Base-by-base conservation (phyloP, 2,113 vertebrate species). In the Leuciscus idus region DNA sequence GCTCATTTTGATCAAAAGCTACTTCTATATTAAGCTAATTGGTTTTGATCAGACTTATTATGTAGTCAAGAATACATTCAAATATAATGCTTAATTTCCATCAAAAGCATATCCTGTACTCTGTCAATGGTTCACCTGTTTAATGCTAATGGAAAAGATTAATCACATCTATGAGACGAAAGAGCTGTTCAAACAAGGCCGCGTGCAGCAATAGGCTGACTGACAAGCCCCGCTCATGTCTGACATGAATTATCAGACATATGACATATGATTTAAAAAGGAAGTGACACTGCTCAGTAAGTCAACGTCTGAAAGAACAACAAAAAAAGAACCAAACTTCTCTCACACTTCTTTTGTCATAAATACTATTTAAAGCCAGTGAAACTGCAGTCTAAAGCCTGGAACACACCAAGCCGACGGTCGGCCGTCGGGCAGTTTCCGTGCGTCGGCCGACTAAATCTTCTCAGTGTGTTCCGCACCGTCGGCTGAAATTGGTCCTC, bases 41-140 rank as follows among this genome's bases (percentile, higher is more conserved):
- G 9, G 17, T 13, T 70, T 68, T 46, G 17, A 50, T 46, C 46
- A 4, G 23, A 19, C 21, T 66, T 23, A 28, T 81, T 26, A 82
- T 68, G 46, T 9, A 68, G 28, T 82, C 80, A 82, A 52, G 81
- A 28, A 82, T 23, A 23, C 52, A 30, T 50, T 52, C 5, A 82
- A 52, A 70, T 50, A 33, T 13, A 70, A 36, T n/a, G 17, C 39
- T 48, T 6, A 10, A 64, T 81, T 46, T 64, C 36, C 13, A 62
- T 28, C 15, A 17, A 64, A 48, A n/a, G 12, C 39, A 30, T 39
- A 26, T 64, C 9, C 17, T 52, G n/a, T 19, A 12, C 26, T 82
- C 10, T 19, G 8, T 33, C 13, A 52, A 57, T 68, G n/a, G n/a
- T 48, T 2, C 0, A 33, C 43, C 7, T 68, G 62, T 50, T 82